Evolutionary conservation across 2,113 vertebrate genomes (phyloP).

Genomic region (Machaerirhynchus nigripectus): DNA sequence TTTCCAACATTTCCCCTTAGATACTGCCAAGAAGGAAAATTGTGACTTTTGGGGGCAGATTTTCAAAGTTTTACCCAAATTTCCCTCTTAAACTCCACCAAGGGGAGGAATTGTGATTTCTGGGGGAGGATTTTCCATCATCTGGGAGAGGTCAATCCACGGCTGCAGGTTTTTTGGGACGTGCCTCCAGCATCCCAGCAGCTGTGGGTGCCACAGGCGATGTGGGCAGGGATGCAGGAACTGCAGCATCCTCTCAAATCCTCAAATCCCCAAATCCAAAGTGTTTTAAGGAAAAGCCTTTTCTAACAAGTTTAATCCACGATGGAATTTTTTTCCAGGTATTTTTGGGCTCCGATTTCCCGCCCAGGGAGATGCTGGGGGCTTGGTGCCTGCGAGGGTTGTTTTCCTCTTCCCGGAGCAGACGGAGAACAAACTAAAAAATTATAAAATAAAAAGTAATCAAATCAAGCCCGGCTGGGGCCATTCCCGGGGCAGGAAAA

Average conservation of each 20-base stretch:
- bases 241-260: fast-evolving
- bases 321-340: not conserved
- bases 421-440: not conserved
- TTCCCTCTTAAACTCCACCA: fast-evolving
- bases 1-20: not conserved
- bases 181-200: fast-evolving
- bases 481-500: constrained; percentile 20
- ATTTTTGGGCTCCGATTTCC: not conserved
- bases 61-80: not conserved
- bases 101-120: not conserved
- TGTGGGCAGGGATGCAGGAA: not conserved
- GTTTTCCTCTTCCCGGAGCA: constrained; percentile 1
- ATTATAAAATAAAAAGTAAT: not conserved
- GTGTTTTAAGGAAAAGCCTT: not conserved
- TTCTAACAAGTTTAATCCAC: not conserved
- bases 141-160: fast-evolving
- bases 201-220: not conserved
- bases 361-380: not conserved
- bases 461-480: not conserved
- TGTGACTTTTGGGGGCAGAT: not conserved
- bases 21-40: not conserved
- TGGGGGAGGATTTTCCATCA: not conserved
- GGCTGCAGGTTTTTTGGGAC: fast-evolving
- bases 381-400: not conserved
- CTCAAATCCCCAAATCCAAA: not conserved